Evolutionary conservation across 2,888 invertebrate species (phyloP), one percentile per base, ranked within the genome.

Genomic region (Nematopogon swammerdamellus): DNA sequence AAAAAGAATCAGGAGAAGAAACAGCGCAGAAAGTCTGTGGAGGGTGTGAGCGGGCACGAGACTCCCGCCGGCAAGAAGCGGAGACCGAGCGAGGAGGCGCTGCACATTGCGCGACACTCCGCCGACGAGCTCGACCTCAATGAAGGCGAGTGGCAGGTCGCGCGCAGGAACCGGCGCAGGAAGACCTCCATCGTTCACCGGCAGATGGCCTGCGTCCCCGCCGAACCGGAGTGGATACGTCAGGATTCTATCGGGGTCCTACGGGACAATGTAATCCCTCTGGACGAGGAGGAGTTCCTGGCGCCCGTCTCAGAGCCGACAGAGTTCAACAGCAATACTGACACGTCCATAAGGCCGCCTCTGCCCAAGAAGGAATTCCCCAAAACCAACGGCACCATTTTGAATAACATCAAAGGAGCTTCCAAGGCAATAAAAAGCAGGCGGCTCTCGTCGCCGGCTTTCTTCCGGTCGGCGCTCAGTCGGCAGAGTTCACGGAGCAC

Each of bases 21-120:
- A 48, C 59, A 73, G 55, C 82, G 87, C 55, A 76, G 86, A 48
- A 85, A 85, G 63, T 87, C 86, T 2, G 84, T 86, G 6, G 89
- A 88, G 63, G 85, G 85, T 47, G 81, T 85, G 50, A 66, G 80
- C 59, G 79, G 76, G 1, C 81, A 80, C 52, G 76, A 72, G 25
- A 71, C 74, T 0, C 80, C 82, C 1, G 80, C 80, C 11, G 80
- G 82, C 29, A 82, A 82, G 56, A 81, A 81, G 52, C 82, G 86
- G 20, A 73, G 92, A 47, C 91, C 91, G 0, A 92, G 91, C 60
- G 91, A 91, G 59, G 87, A 88, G 60, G 87, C 85, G 0, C 69
- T 87, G 61, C 80, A 80, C 52, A 84, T 85, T 52, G 76, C 79
- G 1, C 81, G 85, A 18, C 82, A 82, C 18, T 85, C 85, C 49